phyloP scores from a whole-genome alignment of 2,797 vertebrate genomes.

The Xerus rutilus region DNA sequence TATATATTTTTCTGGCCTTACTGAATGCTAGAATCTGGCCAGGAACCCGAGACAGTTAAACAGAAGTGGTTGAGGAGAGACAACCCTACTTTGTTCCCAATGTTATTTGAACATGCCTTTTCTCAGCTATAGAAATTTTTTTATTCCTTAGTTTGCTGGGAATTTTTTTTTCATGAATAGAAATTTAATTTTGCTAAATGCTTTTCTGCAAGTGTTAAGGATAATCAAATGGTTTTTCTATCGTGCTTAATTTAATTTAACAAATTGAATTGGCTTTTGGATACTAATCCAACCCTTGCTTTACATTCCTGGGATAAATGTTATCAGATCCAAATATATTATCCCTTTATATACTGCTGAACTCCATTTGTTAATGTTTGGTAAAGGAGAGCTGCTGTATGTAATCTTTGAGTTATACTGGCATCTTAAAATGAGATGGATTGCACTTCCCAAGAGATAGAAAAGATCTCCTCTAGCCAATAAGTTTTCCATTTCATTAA shows the following conservation, averaged over 20 bases:
- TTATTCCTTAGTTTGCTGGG: background rate
- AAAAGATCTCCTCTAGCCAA: background rate
- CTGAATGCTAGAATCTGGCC: background rate
- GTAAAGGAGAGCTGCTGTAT: background rate
- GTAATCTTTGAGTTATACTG: background rate
- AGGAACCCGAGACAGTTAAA: background rate
- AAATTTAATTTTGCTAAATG: background rate
- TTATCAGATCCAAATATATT: background rate
- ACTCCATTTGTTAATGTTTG: background rate
- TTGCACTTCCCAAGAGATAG: background rate
- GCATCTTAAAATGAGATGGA: background rate
- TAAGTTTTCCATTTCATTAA: background rate
- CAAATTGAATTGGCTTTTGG: background rate
- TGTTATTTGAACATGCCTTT: background rate
- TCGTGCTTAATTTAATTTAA: background rate
- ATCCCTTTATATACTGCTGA: background rate
- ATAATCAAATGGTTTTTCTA: constrained; percentile 27
- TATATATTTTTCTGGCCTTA: constrained; percentile 22
- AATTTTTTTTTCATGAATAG: background rate
- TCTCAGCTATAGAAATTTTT: background rate
- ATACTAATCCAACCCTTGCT: background rate
- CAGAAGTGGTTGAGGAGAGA: background rate
- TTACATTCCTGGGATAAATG: background rate
- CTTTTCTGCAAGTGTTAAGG: background rate
- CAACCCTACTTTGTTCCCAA: background rate